Conservation (phyloP, 2,113 vertebrate species). For the Murina feae region DNA sequence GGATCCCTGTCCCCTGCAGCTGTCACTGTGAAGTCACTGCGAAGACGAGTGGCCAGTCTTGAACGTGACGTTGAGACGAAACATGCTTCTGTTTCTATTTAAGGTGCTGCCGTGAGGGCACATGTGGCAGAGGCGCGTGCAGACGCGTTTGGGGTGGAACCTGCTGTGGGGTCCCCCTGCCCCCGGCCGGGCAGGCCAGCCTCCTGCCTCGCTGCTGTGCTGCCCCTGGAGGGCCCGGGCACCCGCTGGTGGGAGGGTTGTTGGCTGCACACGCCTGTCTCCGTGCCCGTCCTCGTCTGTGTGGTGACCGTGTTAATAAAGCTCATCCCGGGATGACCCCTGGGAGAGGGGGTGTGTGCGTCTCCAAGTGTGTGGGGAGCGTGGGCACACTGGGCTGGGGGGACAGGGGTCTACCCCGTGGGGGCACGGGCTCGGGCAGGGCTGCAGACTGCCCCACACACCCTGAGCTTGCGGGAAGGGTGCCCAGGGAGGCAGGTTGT, state of each 20-base stretch:
- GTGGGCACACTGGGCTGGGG: not conserved
- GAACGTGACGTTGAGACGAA: conserved; percentile 72
- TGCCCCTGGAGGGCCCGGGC: not conserved
- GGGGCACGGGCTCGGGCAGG: not conserved
- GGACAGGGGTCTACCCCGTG: accelerated
- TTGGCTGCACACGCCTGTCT: conserved; percentile 73
- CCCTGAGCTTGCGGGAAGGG: not conserved
- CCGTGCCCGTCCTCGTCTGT: accelerated
- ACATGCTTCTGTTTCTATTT: not conserved
- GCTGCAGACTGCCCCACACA: not conserved
- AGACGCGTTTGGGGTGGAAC: accelerated
- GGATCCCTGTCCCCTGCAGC: conserved; percentile 77
- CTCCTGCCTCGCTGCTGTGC: not conserved
- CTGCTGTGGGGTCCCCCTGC: not conserved
- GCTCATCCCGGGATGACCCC: too few relatives aligned
- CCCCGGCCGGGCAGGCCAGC: not conserved
- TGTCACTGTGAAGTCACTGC: conserved; percentile 81
- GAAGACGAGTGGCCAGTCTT: conserved; percentile 70
- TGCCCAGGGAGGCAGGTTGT: not conserved
- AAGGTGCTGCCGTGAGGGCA: conserved; percentile 75
- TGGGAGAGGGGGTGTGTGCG: accelerated
- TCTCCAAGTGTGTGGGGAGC: not conserved
- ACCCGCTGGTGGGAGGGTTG: conserved; percentile 59
- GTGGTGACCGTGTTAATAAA: conserved; percentile 72
- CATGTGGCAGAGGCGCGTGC: conserved; percentile 54